Conservation (phyloP, 2,113 vertebrate genomes). For the Indicator indicator region DNA sequence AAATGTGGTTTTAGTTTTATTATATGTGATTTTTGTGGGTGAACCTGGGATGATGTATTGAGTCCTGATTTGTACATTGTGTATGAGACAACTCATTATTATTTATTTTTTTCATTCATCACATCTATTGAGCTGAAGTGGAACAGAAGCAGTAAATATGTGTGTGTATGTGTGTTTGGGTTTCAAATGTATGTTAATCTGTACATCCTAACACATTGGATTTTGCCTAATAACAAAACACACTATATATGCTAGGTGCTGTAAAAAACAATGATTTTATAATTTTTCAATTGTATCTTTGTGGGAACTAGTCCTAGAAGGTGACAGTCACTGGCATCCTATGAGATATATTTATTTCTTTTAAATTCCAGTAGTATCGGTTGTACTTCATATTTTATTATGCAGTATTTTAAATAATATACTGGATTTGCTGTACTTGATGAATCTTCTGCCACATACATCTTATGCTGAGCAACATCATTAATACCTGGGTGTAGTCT, state of each 20-base stretch:
- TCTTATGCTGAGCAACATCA: neutral
- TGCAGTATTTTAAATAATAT: neutral
- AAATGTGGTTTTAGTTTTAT: neutral
- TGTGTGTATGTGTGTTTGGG: neutral
- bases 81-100: neutral
- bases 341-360: neutral
- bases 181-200: neutral
- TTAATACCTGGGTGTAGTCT: accelerated
- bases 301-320: neutral
- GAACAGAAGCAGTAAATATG: neutral
- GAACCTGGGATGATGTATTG: neutral
- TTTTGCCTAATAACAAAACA: neutral
- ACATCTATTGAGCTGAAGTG: neutral
- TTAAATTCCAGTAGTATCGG: neutral
- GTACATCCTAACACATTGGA: neutral
- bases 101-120: neutral
- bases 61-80: neutral
- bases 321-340: neutral
- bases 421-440: neutral
- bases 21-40: neutral
- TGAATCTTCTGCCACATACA: neutral
- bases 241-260: neutral
- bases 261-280: neutral
- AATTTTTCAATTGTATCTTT: neutral
- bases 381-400: neutral